These are phyloP conservation scores for Sebastes matsubarae DNA, from an alignment of 2,797 vertebrate species.

Conservation along the genomic window DNA sequence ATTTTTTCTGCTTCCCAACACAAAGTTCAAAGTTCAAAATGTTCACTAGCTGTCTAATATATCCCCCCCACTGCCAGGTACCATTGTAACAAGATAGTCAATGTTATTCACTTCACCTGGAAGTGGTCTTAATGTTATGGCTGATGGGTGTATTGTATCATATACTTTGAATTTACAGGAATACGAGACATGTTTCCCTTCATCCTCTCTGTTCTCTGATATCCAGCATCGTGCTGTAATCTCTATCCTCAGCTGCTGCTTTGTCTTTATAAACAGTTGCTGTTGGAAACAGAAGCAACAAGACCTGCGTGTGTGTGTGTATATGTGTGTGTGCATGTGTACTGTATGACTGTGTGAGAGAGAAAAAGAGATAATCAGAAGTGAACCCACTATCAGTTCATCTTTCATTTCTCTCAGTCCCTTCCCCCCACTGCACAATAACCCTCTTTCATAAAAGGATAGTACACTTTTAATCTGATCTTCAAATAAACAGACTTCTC, in stretches of 20 bases:
- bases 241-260: not conserved
- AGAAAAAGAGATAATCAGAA: not conserved
- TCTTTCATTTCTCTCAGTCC: constrained; percentile 9
- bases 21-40: too few species aligned
- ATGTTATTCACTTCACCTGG: too few species aligned
- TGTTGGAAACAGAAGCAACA: not conserved
- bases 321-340: not conserved
- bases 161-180: not conserved
- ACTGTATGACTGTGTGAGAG: not conserved
- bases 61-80: too few species aligned
- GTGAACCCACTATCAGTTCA: constrained; percentile 10
- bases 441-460: constrained; percentile 35
- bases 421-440: constrained; percentile 22
- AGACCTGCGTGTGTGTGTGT: not conserved
- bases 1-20: too few species aligned
- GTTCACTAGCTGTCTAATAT: too few species aligned
- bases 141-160: not conserved
- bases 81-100: too few species aligned
- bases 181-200: not conserved
- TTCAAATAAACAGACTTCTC: constrained; percentile 13
- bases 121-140: too few species aligned
- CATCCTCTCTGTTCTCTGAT: not conserved
- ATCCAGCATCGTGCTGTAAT: not conserved
- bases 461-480: constrained; percentile 21
- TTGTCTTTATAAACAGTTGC: not conserved